Conservation (phyloP, 2,888 invertebrate species). For the Ptychoptera contaminata region DNA sequence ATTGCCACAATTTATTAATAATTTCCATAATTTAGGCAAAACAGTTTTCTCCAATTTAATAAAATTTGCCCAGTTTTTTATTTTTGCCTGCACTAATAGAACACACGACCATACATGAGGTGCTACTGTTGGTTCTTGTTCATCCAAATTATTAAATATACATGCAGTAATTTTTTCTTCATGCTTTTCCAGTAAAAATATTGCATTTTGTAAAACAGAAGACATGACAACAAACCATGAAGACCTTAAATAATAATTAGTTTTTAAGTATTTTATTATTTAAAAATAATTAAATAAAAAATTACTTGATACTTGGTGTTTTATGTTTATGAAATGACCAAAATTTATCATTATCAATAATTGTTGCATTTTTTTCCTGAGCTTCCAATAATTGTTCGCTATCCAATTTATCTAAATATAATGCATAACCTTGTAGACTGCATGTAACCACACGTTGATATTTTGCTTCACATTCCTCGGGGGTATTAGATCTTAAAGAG, state of each 20-base stretch:
- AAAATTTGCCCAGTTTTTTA: conserved; percentile 29
- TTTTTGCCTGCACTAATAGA: conserved; percentile 40
- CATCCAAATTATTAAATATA: conserved; percentile 48
- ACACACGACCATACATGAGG: conserved; percentile 60
- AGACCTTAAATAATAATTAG: conserved; percentile 20
- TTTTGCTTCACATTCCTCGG: conserved; percentile 53
- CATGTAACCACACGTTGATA: conserved; percentile 48
- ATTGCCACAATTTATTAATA: conserved; percentile 55
- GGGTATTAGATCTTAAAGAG: conserved; percentile 32
- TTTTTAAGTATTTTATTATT: not conserved
- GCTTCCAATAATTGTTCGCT: conserved; percentile 35
- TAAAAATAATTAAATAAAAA: not conserved
- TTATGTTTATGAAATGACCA: conserved; percentile 54
- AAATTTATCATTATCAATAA: conserved; percentile 46
- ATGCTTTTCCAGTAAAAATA: conserved; percentile 35
- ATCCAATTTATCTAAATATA: conserved; percentile 42
- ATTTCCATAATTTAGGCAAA: conserved; percentile 49
- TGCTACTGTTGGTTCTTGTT: conserved; percentile 48
- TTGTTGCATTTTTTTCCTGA: conserved; percentile 33
- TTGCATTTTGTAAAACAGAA: conserved; percentile 41
- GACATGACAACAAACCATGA: conserved; percentile 56
- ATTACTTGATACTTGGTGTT: conserved; percentile 29
- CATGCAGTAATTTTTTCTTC: conserved; percentile 39
- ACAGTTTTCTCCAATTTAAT: conserved; percentile 48
- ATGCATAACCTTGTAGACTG: conserved; percentile 46